phyloP scores from a whole-genome alignment of 1,140 invertebrate genomes.

The Heliconius nattereri region DNA sequence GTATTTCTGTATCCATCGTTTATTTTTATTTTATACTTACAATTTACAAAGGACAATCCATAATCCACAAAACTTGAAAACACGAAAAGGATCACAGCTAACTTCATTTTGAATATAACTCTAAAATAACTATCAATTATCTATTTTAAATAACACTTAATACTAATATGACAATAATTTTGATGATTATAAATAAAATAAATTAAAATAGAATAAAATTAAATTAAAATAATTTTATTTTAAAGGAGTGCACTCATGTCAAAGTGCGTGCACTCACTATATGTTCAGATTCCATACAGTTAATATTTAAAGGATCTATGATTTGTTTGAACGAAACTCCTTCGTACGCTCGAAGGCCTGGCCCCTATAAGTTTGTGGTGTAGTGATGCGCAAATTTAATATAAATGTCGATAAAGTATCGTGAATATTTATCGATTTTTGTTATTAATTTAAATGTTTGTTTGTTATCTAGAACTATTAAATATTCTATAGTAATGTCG shows the following conservation, averaged over 20 bases:
- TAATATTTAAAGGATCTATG: slow-evolving; percentile 74
- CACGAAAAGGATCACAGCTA: slow-evolving; percentile 48
- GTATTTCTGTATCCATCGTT: neutral
- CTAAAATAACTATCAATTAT: slow-evolving; percentile 32
- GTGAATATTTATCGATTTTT: neutral
- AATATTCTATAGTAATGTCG: neutral
- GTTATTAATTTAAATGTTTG: neutral
- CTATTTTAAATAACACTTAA: neutral
- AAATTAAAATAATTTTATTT: slow-evolving; percentile 37
- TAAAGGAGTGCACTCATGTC: slow-evolving; percentile 50
- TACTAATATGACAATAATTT: neutral
- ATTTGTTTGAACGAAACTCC: slow-evolving; percentile 67
- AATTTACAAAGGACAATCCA: slow-evolving; percentile 66
- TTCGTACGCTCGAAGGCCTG: slow-evolving; percentile 66
- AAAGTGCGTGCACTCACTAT: slow-evolving; percentile 58
- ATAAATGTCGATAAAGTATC: neutral
- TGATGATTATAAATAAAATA: neutral
- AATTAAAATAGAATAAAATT: slow-evolving; percentile 32
- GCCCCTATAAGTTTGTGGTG: slow-evolving; percentile 63
- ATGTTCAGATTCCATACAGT: slow-evolving; percentile 56
- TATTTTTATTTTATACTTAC: slow-evolving; percentile 52
- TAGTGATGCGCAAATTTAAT: slow-evolving; percentile 49
- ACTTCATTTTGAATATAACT: slow-evolving; percentile 54
- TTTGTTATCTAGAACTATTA: neutral
- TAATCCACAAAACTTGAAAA: slow-evolving; percentile 44